These are phyloP conservation scores for Ischnus inquisitorius DNA, from an alignment of 2,888 invertebrate species.

Conservation along the genomic window DNA sequence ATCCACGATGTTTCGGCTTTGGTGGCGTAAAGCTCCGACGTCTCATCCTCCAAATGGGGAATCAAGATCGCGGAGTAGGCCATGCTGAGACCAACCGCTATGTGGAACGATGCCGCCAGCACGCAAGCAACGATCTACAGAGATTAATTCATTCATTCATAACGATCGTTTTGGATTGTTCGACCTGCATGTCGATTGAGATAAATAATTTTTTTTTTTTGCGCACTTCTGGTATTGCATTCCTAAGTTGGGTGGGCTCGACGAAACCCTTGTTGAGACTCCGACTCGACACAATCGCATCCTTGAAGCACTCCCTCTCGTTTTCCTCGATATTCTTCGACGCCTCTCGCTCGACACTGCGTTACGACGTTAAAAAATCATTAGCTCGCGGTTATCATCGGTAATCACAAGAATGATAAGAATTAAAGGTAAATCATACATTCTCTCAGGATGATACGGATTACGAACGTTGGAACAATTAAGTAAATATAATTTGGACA, in stretches of 20 bases:
- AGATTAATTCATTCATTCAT: slow-evolving; percentile 38
- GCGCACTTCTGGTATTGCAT: slow-evolving; percentile 80
- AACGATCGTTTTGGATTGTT: slow-evolving; percentile 26
- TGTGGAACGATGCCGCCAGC: slow-evolving; percentile 87
- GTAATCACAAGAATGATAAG: no score
- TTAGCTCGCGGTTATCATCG: neutral
- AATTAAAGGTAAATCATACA: neutral
- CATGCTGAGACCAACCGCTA: slow-evolving; percentile 88
- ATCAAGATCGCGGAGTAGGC: slow-evolving; percentile 88
- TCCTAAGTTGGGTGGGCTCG: slow-evolving; percentile 77
- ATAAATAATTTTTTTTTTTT: neutral
- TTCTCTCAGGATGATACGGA: no score
- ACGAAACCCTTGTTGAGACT: slow-evolving; percentile 82
- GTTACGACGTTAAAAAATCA: slow-evolving; percentile 42
- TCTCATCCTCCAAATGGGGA: slow-evolving; percentile 85
- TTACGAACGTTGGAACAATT: no score
- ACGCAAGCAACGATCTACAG: slow-evolving; percentile 86
- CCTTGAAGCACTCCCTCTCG: slow-evolving; percentile 83
- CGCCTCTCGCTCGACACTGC: slow-evolving; percentile 83
- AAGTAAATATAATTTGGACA: no score
- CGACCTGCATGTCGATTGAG: neutral
- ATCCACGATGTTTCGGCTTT: slow-evolving; percentile 86
- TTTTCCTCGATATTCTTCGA: slow-evolving; percentile 84
- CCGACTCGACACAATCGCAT: slow-evolving; percentile 82
- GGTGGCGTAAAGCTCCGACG: slow-evolving; percentile 79